Percentiles rank a stretch among this genome's conserved stretches.
These are phyloP conservation scores for Bradynema listronoti DNA, from an alignment of 1,140 invertebrate species.

Conservation along the genomic window DNA sequence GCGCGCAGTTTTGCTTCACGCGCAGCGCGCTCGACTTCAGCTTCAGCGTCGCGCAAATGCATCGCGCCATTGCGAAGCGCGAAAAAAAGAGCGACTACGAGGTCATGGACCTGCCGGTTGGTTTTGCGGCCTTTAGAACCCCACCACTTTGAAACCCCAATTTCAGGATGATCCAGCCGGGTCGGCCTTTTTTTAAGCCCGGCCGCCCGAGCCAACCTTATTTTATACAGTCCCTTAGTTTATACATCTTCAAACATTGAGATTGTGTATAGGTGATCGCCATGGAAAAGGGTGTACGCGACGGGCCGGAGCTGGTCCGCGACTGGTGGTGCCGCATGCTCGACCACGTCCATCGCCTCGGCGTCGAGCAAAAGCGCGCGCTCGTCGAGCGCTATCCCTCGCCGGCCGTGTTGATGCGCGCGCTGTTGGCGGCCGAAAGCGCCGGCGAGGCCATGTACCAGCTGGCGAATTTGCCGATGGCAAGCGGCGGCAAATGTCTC, in stretches of 20 bases:
- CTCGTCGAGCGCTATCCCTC: slow-evolving; percentile 33
- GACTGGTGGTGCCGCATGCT: slow-evolving; percentile 46
- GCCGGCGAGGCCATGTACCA: slow-evolving; percentile 40
- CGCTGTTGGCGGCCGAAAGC: slow-evolving; percentile 11
- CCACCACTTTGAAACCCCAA: not conserved
- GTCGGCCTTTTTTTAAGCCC: not conserved
- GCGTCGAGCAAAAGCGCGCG: slow-evolving; percentile 39
- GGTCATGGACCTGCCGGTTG: not conserved
- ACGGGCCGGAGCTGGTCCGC: slow-evolving; percentile 30
- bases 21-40: slow-evolving; percentile 30
- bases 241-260: too few species aligned
- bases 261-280: too few species aligned
- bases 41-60: slow-evolving; percentile 44
- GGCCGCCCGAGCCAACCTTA: not conserved
- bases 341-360: slow-evolving; percentile 34
- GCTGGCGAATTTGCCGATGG: slow-evolving; percentile 26
- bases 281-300: slow-evolving; percentile 40
- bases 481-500: slow-evolving; percentile 21
- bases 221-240: too few species aligned
- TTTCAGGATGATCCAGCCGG: not conserved
- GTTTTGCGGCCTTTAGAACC: not conserved
- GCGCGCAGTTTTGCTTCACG: slow-evolving; percentile 38
- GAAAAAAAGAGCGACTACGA: slow-evolving; percentile 41
- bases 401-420: slow-evolving; percentile 34
- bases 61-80: slow-evolving; percentile 41